Evolutionary conservation across 2,797 vertebrate species (phyloP), one percentile per base, ranked within the genome.

Genomic region (Agapornis canus): DNA sequence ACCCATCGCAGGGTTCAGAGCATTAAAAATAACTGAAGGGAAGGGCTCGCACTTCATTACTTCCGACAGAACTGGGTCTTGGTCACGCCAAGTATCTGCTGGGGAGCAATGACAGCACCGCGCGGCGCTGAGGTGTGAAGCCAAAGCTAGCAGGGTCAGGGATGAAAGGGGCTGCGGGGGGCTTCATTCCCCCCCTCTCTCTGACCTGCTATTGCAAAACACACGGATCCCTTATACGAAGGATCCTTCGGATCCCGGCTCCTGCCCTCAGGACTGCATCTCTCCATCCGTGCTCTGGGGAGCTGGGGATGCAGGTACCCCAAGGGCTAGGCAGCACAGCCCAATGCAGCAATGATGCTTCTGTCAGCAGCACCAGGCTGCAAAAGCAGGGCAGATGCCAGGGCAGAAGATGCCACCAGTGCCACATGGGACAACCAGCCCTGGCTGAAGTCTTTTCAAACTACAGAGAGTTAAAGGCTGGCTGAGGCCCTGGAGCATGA

Each of bases 1-100:
- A 94, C 54, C 81, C 64, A 0, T 39, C 3, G 2, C 80, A 64
- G 78, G 68, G 77, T 75, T 90, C 75, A 63, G 68, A 5, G 9
- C 94, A 94, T 95, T 94, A 96, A 96, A 96, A 96, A 96, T 94
- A 93, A 96, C 89, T 84, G 94, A 66, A 39, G 94, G 86, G 68
- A 96, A 90, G 72, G 91, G 71, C 83, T 84, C 45, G n/a, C 91
- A 83, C 94, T 85, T 92, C 94, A 92, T 94, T 77, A 40, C 87
- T 43, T 52, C 40, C 40, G 87, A 96, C 94, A 96, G 95, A 95
- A 89, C 92, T 92, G 87, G 92, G 94, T 86, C 95, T 96, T 63
- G 43, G 56, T 63, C 89, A 77, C 4, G 23, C 82, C 72, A 35
- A 56, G 64, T 68, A 73, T 64, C 59, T 82, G 83, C 92, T 45